These are phyloP conservation scores for Barbus barbus DNA, from an alignment of 2,113 vertebrate genomes.

Conservation along the genomic window DNA sequence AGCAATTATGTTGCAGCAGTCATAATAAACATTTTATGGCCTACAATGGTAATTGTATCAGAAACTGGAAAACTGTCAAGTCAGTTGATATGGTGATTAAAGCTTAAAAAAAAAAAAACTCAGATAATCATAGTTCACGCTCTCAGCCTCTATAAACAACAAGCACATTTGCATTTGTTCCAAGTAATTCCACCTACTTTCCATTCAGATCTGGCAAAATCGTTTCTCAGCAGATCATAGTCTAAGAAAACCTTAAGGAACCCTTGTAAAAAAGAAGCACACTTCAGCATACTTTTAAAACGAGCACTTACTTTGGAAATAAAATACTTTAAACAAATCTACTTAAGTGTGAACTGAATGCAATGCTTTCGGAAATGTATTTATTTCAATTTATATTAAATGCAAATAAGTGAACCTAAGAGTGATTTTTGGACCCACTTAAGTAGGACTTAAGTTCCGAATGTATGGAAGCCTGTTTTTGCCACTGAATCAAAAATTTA, in stretches of 20 bases:
- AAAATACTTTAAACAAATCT: background rate
- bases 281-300: background rate
- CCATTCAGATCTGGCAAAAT: background rate
- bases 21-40: background rate
- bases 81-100: background rate
- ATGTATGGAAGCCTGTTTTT: too few relatives aligned
- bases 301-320: background rate
- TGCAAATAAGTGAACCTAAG: background rate
- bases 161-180: background rate
- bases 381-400: background rate
- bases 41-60: background rate
- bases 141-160: background rate
- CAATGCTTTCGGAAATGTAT: background rate
- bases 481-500: too few relatives aligned
- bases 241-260: background rate
- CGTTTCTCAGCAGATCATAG: background rate
- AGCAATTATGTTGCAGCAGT: background rate
- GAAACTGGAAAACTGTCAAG: background rate
- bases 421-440: too few relatives aligned
- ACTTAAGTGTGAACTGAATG: background rate
- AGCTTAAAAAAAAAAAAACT: too few relatives aligned
- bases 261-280: background rate
- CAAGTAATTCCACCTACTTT: background rate
- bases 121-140: too few relatives aligned
- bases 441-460: background rate